Percentiles rank a stretch among this genome's conserved stretches.
Evolutionary conservation across 2,797 vertebrate genomes (phyloP).

Genomic region (Crocodylus rhombifer): DNA sequence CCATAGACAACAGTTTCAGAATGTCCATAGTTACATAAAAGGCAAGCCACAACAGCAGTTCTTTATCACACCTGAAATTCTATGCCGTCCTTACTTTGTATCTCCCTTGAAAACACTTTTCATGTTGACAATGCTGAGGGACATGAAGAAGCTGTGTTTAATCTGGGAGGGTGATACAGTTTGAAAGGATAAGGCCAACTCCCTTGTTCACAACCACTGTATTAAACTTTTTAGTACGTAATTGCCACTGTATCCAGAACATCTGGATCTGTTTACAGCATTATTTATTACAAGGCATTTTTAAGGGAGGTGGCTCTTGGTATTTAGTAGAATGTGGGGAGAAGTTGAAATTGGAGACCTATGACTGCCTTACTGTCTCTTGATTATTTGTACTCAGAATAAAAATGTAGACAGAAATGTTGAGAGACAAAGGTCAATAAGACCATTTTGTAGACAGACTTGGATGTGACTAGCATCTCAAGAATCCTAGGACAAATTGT

Average conservation of each 20-base stretch:
- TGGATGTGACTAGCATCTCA: neutral
- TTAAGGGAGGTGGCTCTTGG: neutral
- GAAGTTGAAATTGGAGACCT: neutral
- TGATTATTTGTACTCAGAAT: neutral
- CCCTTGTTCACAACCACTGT: neutral
- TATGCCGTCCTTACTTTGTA: slow-evolving; percentile 16
- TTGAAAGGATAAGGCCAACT: neutral
- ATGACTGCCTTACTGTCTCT: neutral
- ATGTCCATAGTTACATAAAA: neutral
- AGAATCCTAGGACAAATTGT: neutral
- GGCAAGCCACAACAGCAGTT: fast-evolving
- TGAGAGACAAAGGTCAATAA: neutral
- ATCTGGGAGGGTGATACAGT: neutral
- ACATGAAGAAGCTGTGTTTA: neutral
- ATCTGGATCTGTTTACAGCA: neutral
- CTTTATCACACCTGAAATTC: neutral
- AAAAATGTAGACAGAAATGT: neutral
- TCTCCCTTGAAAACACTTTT: neutral
- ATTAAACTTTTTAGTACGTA: slow-evolving; percentile 21
- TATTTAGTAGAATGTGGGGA: neutral
- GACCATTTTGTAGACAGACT: neutral
- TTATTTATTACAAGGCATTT: neutral
- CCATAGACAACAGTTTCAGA: neutral
- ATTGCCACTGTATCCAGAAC: neutral
- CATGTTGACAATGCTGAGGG: neutral